Conservation (phyloP, 2,888 invertebrate genomes). For the Nomada ruficornis region DNA sequence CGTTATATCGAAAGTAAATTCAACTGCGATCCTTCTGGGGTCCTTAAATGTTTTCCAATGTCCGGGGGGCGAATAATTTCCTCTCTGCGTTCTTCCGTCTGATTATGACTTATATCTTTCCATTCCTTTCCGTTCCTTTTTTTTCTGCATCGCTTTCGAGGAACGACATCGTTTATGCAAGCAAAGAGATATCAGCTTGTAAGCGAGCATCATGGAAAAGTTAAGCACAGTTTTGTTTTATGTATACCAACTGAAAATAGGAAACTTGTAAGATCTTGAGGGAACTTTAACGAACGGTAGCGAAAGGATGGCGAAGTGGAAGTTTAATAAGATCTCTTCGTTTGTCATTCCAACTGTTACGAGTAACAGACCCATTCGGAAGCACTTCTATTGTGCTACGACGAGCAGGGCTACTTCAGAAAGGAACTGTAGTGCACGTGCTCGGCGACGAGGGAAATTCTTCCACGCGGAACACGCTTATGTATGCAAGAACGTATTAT, state of each 20-base stretch:
- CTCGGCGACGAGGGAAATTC: background rate
- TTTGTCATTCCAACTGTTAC: slow-evolving; percentile 13
- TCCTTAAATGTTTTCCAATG: slow-evolving; percentile 42
- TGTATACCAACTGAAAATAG: background rate
- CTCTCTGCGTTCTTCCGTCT: background rate
- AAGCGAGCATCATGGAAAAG: background rate
- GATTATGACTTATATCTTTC: background rate
- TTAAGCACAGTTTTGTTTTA: slow-evolving; percentile 13
- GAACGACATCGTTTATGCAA: background rate
- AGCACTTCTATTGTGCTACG: slow-evolving; percentile 9
- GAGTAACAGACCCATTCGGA: slow-evolving; percentile 14
- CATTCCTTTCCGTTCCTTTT: background rate
- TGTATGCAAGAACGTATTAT: background rate
- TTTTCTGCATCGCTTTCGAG: background rate
- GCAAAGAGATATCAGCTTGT: background rate
- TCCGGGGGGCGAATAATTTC: background rate
- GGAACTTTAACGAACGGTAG: slow-evolving; percentile 20
- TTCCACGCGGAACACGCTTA: background rate
- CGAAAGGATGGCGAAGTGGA: slow-evolving; percentile 3
- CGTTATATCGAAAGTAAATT: slow-evolving; percentile 33
- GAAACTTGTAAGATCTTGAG: slow-evolving; percentile 8
- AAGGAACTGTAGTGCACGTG: background rate
- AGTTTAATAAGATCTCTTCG: slow-evolving; percentile 34
- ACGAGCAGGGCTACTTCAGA: background rate
- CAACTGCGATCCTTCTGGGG: slow-evolving; percentile 20